phyloP scores from a whole-genome alignment of 2,888 invertebrate genomes.

The Clusia tigrina region DNA sequence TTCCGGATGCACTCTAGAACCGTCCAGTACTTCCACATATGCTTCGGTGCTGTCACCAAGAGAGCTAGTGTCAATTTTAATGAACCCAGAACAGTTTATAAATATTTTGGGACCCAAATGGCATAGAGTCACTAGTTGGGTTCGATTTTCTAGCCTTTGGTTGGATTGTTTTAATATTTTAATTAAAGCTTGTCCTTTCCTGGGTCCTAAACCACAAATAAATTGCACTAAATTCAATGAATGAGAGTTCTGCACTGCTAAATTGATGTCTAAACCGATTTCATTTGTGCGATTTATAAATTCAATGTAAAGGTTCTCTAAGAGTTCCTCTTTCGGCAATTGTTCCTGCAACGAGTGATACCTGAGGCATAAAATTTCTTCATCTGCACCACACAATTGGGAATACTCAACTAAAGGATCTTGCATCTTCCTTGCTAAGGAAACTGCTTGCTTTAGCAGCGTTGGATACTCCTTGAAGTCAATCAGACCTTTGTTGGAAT shows the following conservation, averaged over 20 bases:
- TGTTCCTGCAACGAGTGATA: conserved; percentile 89
- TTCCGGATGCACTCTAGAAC: conserved; percentile 98
- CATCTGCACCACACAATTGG: conserved; percentile 93
- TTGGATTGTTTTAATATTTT: conserved; percentile 90
- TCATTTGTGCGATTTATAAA: conserved; percentile 96
- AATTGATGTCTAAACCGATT: conserved; percentile 96
- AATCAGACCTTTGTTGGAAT: conserved; percentile 80
- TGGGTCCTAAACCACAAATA: conserved; percentile 94
- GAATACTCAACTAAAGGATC: conserved; percentile 97
- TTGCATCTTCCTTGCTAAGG: conserved; percentile 89
- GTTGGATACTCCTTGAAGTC: conserved; percentile 95
- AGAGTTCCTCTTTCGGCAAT: conserved; percentile 82
- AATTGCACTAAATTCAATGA: conserved; percentile 93
- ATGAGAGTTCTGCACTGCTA: conserved; percentile 87
- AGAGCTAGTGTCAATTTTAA: conserved; percentile 97
- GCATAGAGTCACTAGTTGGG: conserved; percentile 92
- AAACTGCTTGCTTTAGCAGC: conserved; percentile 89
- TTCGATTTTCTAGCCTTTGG: conserved; percentile 90
- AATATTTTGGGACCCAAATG: conserved; percentile 99
- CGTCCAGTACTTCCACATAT: conserved; percentile 95
- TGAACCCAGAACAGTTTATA: conserved; percentile 98
- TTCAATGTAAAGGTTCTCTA: conserved; percentile 86
- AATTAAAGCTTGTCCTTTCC: conserved; percentile 88
- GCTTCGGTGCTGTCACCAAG: conserved; percentile 94
- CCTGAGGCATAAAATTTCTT: conserved; percentile 93